Evolutionary conservation across 1,140 invertebrate species (phyloP).

Genomic region (Drosophila pallidifrons): DNA sequence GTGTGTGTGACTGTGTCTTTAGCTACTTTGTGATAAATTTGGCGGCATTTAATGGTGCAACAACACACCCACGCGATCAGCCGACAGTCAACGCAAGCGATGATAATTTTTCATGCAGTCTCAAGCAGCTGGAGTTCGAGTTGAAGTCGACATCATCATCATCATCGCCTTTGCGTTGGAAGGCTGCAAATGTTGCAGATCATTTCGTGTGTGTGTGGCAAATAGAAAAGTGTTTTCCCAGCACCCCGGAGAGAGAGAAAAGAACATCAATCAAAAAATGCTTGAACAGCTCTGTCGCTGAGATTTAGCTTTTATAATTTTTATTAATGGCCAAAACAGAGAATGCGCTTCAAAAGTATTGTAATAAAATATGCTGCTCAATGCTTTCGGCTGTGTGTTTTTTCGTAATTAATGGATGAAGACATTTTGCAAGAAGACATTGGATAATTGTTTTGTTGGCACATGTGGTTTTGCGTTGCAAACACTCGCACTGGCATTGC

Average conservation of each 20-base stretch:
- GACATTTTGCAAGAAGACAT: constrained; percentile 43
- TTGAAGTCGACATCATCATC: constrained; percentile 6
- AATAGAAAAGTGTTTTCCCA: constrained; percentile 22
- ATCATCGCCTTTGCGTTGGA: neutral
- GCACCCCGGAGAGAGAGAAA: constrained; percentile 3
- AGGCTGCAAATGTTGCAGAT: constrained; percentile 36
- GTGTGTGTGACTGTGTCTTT: neutral
- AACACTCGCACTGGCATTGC: constrained; percentile 6
- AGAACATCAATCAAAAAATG: constrained; percentile 61
- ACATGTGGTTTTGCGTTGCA: constrained; percentile 39
- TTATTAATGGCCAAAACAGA: constrained; percentile 43
- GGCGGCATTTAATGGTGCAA: constrained; percentile 65
- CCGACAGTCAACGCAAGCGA: constrained; percentile 18
- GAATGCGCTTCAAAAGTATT: constrained; percentile 39
- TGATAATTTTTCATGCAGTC: constrained; percentile 68
- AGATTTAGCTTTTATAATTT: constrained; percentile 53
- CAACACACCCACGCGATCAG: constrained; percentile 73
- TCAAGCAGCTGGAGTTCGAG: neutral
- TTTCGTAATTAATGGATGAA: constrained; percentile 31
- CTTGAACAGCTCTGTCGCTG: constrained; percentile 8
- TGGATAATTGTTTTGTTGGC: constrained; percentile 46
- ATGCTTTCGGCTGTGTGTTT: constrained; percentile 17
- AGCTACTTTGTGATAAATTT: constrained; percentile 75
- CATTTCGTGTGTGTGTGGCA: constrained; percentile 4
- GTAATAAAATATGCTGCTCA: constrained; percentile 41